These are phyloP conservation scores for Muschampia plurimacula DNA, from an alignment of 2,888 invertebrate species.

Conservation along the genomic window DNA sequence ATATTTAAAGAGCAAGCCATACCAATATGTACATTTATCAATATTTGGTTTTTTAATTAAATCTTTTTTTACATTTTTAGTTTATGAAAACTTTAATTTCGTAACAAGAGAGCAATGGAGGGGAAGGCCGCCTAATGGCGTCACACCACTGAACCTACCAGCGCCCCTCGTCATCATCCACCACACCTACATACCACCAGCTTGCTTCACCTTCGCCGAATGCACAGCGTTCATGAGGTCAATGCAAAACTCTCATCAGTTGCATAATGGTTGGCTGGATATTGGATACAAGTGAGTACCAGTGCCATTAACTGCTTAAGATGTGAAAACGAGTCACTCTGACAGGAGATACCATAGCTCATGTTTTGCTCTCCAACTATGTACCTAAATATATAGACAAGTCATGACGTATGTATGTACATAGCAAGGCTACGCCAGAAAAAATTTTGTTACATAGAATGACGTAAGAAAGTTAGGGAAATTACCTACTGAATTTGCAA, in stretches of 20 bases:
- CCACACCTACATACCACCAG: constrained; percentile 87
- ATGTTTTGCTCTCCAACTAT: no score
- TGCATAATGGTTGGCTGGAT: constrained; percentile 87
- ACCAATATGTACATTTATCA: no score
- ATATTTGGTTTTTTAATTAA: neutral
- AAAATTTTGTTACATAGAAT: no score
- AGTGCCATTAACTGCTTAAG: neutral
- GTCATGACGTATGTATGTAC: no score
- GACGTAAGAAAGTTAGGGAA: no score
- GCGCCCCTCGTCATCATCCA: constrained; percentile 89
- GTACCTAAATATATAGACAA: no score
- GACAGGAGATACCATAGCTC: no score
- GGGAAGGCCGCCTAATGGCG: constrained; percentile 75
- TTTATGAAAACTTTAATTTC: constrained; percentile 41
- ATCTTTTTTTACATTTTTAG: constrained; percentile 26
- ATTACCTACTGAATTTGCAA: no score
- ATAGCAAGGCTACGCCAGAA: no score
- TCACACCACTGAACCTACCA: constrained; percentile 74
- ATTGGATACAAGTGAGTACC: constrained; percentile 86
- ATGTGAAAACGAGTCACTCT: no score
- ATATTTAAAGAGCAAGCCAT: no score
- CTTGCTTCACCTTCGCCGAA: constrained; percentile 79
- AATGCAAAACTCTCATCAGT: constrained; percentile 88
- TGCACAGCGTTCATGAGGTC: constrained; percentile 86
- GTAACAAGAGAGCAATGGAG: constrained; percentile 84